Evolutionary conservation across 2,888 invertebrate species (phyloP).

Genomic region (Phymatocera aterrima): DNA sequence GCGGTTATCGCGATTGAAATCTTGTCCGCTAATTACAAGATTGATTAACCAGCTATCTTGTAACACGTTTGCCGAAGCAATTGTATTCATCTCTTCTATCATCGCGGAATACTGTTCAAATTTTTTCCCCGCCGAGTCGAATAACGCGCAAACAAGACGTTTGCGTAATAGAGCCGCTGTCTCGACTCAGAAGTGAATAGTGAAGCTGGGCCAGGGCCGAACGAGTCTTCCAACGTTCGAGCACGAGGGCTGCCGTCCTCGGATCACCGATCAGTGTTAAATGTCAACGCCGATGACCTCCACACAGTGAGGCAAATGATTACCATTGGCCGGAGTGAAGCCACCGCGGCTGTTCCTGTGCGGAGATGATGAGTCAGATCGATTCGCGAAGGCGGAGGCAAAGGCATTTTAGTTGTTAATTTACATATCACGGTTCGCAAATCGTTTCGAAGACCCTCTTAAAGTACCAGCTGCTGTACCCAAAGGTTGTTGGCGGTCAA

Average conservation of each 20-base stretch:
- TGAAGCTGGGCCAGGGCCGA: conserved; percentile 28
- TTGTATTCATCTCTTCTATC: not conserved
- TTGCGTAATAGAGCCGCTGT: not conserved
- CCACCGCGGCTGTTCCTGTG: not conserved
- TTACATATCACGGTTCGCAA: conserved; percentile 13
- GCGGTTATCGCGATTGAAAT: conserved; percentile 28
- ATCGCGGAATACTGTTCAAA: not conserved
- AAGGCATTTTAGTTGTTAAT: conserved; percentile 5
- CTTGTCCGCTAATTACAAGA: conserved; percentile 41
- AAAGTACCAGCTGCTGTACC: not conserved
- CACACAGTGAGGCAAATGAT: conserved; percentile 69
- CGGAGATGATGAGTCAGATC: conserved; percentile 7
- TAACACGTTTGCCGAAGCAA: not conserved
- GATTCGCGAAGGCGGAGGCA: conserved; percentile 45
- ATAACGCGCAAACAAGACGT: not conserved
- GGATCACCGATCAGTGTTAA: conserved; percentile 56
- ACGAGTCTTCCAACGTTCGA: conserved; percentile 34
- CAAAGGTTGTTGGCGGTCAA: not conserved
- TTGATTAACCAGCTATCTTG: not conserved
- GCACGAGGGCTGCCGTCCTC: conserved; percentile 52
- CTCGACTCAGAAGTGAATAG: not conserved
- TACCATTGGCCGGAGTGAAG: conserved; percentile 53
- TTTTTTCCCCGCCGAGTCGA: not conserved
- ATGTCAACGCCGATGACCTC: conserved; percentile 68
- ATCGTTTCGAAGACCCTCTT: conserved; percentile 1